Base-by-base conservation (phyloP, 2,888 invertebrate species). In the Calephelis perditalis region DNA sequence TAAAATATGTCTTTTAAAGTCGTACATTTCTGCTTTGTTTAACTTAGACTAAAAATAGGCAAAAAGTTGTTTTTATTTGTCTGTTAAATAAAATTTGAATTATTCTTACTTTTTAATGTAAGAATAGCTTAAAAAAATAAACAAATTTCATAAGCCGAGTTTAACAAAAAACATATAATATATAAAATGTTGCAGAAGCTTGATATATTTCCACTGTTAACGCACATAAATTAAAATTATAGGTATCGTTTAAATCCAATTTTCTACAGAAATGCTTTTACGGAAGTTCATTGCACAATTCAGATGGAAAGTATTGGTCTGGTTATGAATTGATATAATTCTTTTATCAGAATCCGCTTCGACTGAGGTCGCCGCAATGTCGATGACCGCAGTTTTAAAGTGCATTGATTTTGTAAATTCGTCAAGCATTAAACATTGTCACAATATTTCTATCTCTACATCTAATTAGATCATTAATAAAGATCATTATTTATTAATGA, bases 281-380 rank as follows among this genome's bases (percentile, higher is more conserved):
- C 8, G 11, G 56, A 56, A 60, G 59, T 60, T 56, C 40, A 56
- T 60, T 26, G 59, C 59, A 60, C 56, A 60, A 56, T 60, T 60
- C 59, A 40, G 55, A 60, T 56, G 56, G 46, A 56, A 60, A 60
- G 56, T 60, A 60, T 59, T 47, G 59, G 59, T 60, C 46, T 55
- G 72, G 74, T 70, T 52, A 75, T 74, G 73, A 79, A 76, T 81
- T 79, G 78, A 79, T 78, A 77, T 80, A 73, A 81, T 82, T 81
- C 73, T 79, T 83, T 79, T 81, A 81, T 80, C 77, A 72, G 72
- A 74, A 67, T 70, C 68, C 76, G 73, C 77, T 75, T 74, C 82
- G 77, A 75, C 76, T 73, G 76, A 56, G 47, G 10, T 71, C 69
- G 75, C 70, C 65, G 68, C 66, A 74, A 68, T 82, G 81, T 79